Percentiles rank a stretch among this genome's conserved stretches.
Evolutionary conservation across 2,113 vertebrate species (phyloP).

Genomic region (Gasterosteus aculeatus): DNA sequence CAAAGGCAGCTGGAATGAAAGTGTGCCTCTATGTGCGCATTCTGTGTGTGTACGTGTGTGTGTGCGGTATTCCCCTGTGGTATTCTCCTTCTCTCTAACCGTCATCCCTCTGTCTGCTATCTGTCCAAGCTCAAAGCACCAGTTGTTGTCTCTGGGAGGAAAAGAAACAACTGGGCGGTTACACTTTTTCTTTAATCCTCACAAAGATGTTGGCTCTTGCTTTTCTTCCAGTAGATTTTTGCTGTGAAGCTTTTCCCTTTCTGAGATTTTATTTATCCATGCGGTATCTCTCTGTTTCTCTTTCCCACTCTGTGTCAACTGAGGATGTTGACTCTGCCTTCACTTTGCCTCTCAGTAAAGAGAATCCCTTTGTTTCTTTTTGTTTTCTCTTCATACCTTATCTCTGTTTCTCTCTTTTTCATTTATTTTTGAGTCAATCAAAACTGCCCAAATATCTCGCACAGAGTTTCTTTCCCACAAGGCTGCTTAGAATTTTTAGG

Average conservation of each 20-base stretch:
- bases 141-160: slow-evolving; percentile 74
- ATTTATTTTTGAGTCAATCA: slow-evolving; percentile 14
- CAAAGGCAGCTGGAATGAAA: slow-evolving; percentile 33
- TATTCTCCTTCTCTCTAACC: slow-evolving; percentile 65
- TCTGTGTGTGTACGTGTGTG: slow-evolving; percentile 9
- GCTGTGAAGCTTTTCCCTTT: slow-evolving; percentile 56
- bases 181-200: slow-evolving; percentile 69
- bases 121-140: slow-evolving; percentile 75
- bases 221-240: slow-evolving; percentile 69
- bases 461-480: slow-evolving; percentile 14
- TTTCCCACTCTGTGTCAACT: slow-evolving; percentile 32
- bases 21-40: not conserved
- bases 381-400: not conserved
- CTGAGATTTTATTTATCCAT: slow-evolving; percentile 62
- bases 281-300: slow-evolving; percentile 19
- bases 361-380: slow-evolving; percentile 11
- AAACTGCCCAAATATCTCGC: slow-evolving; percentile 38
- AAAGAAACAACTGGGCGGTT: slow-evolving; percentile 75
- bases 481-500: slow-evolving; percentile 1
- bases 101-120: slow-evolving; percentile 73
- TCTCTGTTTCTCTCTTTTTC: slow-evolving; percentile 23
- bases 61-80: slow-evolving; percentile 56
- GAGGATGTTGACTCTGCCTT: slow-evolving; percentile 53
- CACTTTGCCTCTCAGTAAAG: slow-evolving; percentile 33
- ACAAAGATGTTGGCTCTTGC: slow-evolving; percentile 65